A percentile compares a stretch with the other conserved stretches of the same genome.
Evolutionary conservation across 1,140 invertebrate species (phyloP).

Genomic region (Drosophila trapezifrons): DNA sequence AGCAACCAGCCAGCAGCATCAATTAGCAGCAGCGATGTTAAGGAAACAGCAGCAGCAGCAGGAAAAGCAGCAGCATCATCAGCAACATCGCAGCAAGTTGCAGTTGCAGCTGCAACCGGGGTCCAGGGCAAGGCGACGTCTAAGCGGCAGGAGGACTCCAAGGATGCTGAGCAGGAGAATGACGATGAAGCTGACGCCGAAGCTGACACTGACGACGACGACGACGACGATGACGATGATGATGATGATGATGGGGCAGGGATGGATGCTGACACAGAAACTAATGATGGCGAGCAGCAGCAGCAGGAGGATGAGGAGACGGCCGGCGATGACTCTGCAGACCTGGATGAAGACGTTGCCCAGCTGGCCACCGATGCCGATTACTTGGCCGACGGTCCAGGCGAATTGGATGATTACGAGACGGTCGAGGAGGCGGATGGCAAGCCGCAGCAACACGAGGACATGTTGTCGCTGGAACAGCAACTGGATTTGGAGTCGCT

Average conservation of each 20-base stretch:
- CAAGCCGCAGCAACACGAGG: slow-evolving; percentile 45
- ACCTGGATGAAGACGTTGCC: slow-evolving; percentile 62
- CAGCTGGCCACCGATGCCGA: slow-evolving; percentile 54
- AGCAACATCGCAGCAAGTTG: slow-evolving; percentile 19
- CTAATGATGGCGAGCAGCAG: slow-evolving; percentile 22
- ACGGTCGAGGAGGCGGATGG: slow-evolving; percentile 39
- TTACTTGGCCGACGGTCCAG: slow-evolving; percentile 66
- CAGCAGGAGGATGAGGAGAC: slow-evolving; percentile 24
- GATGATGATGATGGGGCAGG: slow-evolving; percentile 28
- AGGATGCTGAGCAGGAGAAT: slow-evolving; percentile 18
- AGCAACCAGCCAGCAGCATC: slow-evolving; percentile 72
- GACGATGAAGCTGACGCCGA: slow-evolving; percentile 34
- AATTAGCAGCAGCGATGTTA: slow-evolving; percentile 61
- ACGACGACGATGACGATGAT: slow-evolving; percentile 23
- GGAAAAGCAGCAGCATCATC: slow-evolving; percentile 14
- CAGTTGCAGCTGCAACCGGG: slow-evolving; percentile 28
- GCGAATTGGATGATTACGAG: slow-evolving; percentile 65
- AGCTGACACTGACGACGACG: slow-evolving; percentile 15
- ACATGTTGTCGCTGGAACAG: slow-evolving; percentile 66
- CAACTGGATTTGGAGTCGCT: slow-evolving; percentile 68
- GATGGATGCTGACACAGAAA: slow-evolving; percentile 26
- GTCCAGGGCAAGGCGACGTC: slow-evolving; percentile 48
- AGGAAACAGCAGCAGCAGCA: slow-evolving; percentile 36
- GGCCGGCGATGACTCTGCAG: slow-evolving; percentile 47
- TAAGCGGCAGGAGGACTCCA: slow-evolving; percentile 22